Percentiles rank a stretch among this genome's conserved stretches.
These are phyloP conservation scores for Microcebus murinus DNA, from an alignment of 2,113 vertebrate species.

Conservation along the genomic window DNA sequence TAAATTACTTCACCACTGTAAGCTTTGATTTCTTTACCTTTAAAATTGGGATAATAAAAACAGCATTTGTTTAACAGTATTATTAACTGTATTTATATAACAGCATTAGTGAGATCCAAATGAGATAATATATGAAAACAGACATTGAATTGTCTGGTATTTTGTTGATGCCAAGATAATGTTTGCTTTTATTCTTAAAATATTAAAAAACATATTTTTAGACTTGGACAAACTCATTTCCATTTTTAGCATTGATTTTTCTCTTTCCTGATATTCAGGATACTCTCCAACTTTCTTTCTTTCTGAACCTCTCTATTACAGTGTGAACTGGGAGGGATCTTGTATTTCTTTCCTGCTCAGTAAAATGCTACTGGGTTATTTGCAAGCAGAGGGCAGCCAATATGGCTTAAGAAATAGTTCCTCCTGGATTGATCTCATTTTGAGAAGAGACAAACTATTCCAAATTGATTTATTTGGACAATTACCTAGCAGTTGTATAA, in stretches of 20 bases:
- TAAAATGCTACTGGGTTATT: not conserved
- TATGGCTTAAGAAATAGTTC: not conserved
- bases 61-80: not conserved
- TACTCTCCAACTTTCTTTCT: not conserved
- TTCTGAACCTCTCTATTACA: not conserved
- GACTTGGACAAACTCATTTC: not conserved
- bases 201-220: not conserved
- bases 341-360: not conserved
- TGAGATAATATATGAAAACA: not conserved
- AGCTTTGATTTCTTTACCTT: not conserved
- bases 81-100: no score
- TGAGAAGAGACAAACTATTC: not conserved
- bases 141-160: no score
- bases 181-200: not conserved
- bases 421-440: not conserved
- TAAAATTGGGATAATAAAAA: not conserved
- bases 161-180: not conserved
- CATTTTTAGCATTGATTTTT: not conserved
- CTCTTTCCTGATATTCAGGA: not conserved
- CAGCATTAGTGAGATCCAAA: not conserved
- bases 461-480: not conserved
- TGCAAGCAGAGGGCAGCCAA: not conserved
- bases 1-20: not conserved
- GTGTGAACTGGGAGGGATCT: not conserved
- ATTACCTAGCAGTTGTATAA: not conserved